phyloP scores from a whole-genome alignment of 2,888 invertebrate species.

The Macrosoma leucophasiata region DNA sequence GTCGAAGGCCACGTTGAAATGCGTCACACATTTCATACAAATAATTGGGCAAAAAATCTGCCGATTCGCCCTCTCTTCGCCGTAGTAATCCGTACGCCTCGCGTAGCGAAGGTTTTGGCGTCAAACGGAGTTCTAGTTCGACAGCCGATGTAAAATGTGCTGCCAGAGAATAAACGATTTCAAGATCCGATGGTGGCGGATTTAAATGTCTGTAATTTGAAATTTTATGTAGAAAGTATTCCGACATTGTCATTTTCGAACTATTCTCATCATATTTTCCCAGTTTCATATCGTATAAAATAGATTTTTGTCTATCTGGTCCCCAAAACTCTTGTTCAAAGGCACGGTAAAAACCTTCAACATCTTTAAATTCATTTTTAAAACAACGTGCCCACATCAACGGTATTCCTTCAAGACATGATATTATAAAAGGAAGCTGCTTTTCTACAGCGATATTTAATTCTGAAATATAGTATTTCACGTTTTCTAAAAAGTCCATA shows the following conservation, averaged over 20 bases:
- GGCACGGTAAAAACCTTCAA: constrained; percentile 51
- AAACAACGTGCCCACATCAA: constrained; percentile 70
- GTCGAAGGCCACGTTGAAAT: constrained; percentile 57
- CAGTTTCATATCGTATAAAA: constrained; percentile 63
- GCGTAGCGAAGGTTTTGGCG: constrained; percentile 64
- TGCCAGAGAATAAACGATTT: constrained; percentile 65
- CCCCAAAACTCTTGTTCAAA: constrained; percentile 71
- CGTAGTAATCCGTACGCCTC: constrained; percentile 64
- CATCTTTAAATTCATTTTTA: constrained; percentile 52
- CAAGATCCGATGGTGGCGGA: constrained; percentile 66
- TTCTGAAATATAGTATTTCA: constrained; percentile 62
- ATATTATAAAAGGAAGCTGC: constrained; percentile 59
- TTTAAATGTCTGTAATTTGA: constrained; percentile 62
- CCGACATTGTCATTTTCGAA: constrained; percentile 59
- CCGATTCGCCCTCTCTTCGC: constrained; percentile 60
- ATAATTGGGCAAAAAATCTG: constrained; percentile 66
- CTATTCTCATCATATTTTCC: constrained; percentile 60
- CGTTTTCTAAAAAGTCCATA: constrained; percentile 63
- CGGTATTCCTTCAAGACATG: constrained; percentile 63
- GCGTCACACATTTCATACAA: constrained; percentile 70
- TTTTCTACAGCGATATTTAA: constrained; percentile 55
- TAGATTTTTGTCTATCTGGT: constrained; percentile 59
- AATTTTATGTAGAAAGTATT: constrained; percentile 67
- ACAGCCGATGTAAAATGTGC: constrained; percentile 67
- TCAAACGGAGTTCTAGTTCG: constrained; percentile 62